Evolutionary conservation across 2,113 vertebrate genomes (phyloP), one percentile per base, ranked within the genome.

Genomic region (Paraplagusia blochii): DNA sequence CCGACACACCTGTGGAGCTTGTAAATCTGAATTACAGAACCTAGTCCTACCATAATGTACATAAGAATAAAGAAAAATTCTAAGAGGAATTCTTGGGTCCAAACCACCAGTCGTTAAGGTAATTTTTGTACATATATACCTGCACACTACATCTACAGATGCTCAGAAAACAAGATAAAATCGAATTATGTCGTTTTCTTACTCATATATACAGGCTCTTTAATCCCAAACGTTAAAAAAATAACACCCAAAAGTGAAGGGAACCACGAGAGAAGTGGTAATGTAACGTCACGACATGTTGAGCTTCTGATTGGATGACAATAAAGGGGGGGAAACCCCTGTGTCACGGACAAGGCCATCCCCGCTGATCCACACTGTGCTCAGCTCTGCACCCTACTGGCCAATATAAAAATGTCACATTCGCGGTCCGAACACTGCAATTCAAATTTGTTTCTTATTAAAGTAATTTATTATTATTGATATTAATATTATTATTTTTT

Each of bases 301-400:
- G 49, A 68, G 66, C 33, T 45, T 67, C 45, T 80, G 72, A 85
- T 85, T 88, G 84, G 81, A 36, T 69, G 69, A 57, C 55, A 58
- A 82, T 76, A 51, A 70, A 35, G 35, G 48, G 56, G 56, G 66
- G 84, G 66, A 62, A 86, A 80, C 53, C 76, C 82, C 66, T 53
- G 45, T 29, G 38, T 63, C 58, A 68, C 17, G 18, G 36, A 11
- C 22, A 34, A 53, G 72, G 65, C 46, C 62, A 66, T 71, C 59
- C 75, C 57, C 18, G 13, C 18, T 18, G 38, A 19, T 16, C 44
- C 5, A 9, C 18, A 11, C 44, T 19, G 9, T 46, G 7, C 46
- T 39, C 22, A 47, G 36, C 39, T 40, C 48, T 66, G 52, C 66
- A 53, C 36, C 9, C 9, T 9, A 4, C 58, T 74, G 71, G 69